These are phyloP conservation scores for Pithys albifrons DNA, from an alignment of 2,113 vertebrate species.

Conservation along the genomic window DNA sequence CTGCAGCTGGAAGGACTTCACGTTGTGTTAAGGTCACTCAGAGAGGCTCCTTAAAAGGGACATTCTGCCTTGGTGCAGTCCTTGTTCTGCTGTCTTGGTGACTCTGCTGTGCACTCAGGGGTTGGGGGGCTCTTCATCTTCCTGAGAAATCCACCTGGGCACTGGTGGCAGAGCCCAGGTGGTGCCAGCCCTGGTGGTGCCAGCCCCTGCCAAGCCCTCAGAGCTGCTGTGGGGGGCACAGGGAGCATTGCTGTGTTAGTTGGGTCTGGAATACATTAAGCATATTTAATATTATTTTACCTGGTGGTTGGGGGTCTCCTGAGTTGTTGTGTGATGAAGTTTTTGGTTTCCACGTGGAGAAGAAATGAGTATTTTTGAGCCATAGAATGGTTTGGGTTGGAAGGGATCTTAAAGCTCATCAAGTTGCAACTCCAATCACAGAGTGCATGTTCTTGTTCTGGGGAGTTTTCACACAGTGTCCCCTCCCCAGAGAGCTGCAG, in stretches of 20 bases:
- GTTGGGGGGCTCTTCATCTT: not conserved
- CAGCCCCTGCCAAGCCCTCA: not conserved
- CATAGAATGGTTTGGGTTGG: not conserved
- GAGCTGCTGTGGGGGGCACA: not conserved
- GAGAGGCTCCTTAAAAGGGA: not conserved
- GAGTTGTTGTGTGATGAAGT: not conserved
- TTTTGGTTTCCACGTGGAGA: not conserved
- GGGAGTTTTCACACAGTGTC: not conserved
- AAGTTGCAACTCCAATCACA: not conserved
- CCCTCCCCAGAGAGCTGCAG: not conserved
- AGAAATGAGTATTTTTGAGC: not conserved
- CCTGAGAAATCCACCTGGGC: fast-evolving
- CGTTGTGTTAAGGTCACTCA: not conserved
- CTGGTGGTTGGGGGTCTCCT: not conserved
- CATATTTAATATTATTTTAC: not conserved
- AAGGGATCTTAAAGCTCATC: not conserved
- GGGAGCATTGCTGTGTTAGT: not conserved
- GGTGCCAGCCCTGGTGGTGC: not conserved
- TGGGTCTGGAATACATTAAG: not conserved
- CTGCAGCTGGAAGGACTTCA: not conserved
- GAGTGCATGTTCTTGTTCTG: not conserved
- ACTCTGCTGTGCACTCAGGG: not conserved
- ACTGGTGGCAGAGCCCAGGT: no score
- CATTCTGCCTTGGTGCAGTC: not conserved
- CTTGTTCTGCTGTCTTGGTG: not conserved